Percentiles rank a stretch among this genome's conserved stretches.
Evolutionary conservation across 1,140 invertebrate species (phyloP).

Genomic region (Dinothrombium tinctorium): DNA sequence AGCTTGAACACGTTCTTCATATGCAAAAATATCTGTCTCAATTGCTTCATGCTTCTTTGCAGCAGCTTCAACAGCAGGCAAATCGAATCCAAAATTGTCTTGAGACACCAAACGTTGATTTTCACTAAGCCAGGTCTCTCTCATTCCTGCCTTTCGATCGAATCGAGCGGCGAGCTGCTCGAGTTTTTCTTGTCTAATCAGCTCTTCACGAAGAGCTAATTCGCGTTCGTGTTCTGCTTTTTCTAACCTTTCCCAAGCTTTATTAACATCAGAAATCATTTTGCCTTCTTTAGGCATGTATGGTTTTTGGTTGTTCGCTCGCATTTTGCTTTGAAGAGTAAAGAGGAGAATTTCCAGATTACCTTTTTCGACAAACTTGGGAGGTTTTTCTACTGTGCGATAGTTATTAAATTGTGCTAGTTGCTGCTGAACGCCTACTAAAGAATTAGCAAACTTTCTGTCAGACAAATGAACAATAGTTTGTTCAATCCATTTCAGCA

Average conservation of each 20-base stretch:
- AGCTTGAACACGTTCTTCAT: constrained; percentile 94
- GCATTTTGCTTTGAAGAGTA: constrained; percentile 90
- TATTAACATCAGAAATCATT: constrained; percentile 98
- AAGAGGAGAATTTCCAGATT: constrained; percentile 93
- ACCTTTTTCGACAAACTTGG: constrained; percentile 77
- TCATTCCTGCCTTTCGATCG: constrained; percentile 95
- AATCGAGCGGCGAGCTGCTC: constrained; percentile 96
- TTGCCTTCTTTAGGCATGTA: constrained; percentile 91
- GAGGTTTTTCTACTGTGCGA: constrained; percentile 92
- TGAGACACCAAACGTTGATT: constrained; percentile 88
- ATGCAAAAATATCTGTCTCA: constrained; percentile 97
- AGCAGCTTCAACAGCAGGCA: constrained; percentile 91
- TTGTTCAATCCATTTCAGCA: constrained; percentile 87
- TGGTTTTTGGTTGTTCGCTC: constrained; percentile 92
- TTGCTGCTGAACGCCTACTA: constrained; percentile 84
- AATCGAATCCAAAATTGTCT: constrained; percentile 95
- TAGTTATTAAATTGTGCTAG: constrained; percentile 89
- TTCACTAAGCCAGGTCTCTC: constrained; percentile 96
- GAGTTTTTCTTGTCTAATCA: constrained; percentile 95
- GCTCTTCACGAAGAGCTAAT: constrained; percentile 76
- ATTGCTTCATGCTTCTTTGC: constrained; percentile 99
- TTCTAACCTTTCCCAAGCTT: constrained; percentile 90
- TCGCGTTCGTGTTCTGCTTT: constrained; percentile 96
- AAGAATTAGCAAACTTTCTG: constrained; percentile 79
- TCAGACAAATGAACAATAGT: constrained; percentile 83